Evolutionary conservation across 2,888 invertebrate genomes (phyloP), one percentile per base, ranked within the genome.

Genomic region (Campoplex nolae): DNA sequence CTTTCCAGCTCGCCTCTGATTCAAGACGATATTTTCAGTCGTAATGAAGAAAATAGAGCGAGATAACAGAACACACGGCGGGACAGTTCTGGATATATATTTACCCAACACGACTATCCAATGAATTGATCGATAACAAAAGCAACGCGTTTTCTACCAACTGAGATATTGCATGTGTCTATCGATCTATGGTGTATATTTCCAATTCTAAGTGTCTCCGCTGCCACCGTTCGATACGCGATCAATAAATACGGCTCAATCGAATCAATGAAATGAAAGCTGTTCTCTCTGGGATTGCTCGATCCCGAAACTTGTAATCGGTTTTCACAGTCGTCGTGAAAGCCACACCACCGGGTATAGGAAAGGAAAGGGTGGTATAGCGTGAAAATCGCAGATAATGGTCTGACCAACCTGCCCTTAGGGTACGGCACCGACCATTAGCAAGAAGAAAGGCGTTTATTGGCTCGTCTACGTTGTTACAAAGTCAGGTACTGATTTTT

Each of bases 361-460:
- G 28, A 28, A 58, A 58, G 83, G 87, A 90, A 91, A 91, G 92
- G 91, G 90, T 91, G 88, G 84, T 56, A 65, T 23, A 87, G 92
- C 91, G 91, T 92, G 92, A 92, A 92, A 92, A 92, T 92, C 89
- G 90, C 88, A 89, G 89, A 92, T 91, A 93, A 92, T 92, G 88
- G 76, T 79, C 87, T 88, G 90, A 88, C 88, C 85, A 90, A 90
- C 88, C 75, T 84, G 82, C 78, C 79, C 89, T 90, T 92, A 92
- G 90, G 92, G 91, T 91, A 90, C 88, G 88, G 73, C 83, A 89
- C 75, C 83, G 78, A 89, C 89, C 90, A 92, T 92, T 92, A 92
- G 90, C 88, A 83, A 78, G 45, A 58, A 87, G 79, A 76, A 76
- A 75, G 77, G 81, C 78, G 75, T 84, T 87, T 76, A 83, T 87